Conservation (phyloP, 1,140 invertebrate genomes). For the Scaptomyza pallida region DNA sequence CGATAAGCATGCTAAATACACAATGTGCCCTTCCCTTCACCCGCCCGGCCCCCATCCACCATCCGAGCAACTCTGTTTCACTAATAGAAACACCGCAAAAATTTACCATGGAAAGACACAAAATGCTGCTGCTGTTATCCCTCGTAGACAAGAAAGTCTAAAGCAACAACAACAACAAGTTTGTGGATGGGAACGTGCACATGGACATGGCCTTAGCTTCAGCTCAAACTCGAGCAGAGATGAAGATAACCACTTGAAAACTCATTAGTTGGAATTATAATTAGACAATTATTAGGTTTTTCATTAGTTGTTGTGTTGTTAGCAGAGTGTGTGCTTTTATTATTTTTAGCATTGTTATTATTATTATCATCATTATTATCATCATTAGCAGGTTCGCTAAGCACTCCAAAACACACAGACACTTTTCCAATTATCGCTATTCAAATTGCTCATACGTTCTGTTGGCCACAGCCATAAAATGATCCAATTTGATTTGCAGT, state of each 20-base stretch:
- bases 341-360: conserved; percentile 31
- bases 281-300: conserved; percentile 77
- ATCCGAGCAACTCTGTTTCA: not conserved
- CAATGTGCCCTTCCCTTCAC: conserved; percentile 17
- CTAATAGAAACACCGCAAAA: conserved; percentile 39
- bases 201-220: conserved; percentile 6
- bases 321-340: not conserved
- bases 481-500: conserved; percentile 9
- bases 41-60: no score
- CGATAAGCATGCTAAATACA: conserved; percentile 75
- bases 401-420: not conserved
- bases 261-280: conserved; percentile 78
- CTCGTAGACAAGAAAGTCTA: conserved; percentile 2
- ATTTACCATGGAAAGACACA: conserved; percentile 56
- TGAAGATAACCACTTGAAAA: conserved; percentile 77
- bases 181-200: not conserved
- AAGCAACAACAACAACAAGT: conserved; percentile 11
- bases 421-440: conserved; percentile 21
- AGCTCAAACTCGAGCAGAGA: conserved; percentile 33
- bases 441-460: conserved; percentile 39
- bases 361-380: conserved; percentile 43
- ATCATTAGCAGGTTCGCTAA: not conserved
- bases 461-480: conserved; percentile 1
- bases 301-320: conserved; percentile 41
- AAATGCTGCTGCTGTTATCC: conserved; percentile 22